Evolutionary conservation across 2,113 vertebrate genomes (phyloP), one percentile per base, ranked within the genome.

Genomic region (Dasyornis broadbenti): DNA sequence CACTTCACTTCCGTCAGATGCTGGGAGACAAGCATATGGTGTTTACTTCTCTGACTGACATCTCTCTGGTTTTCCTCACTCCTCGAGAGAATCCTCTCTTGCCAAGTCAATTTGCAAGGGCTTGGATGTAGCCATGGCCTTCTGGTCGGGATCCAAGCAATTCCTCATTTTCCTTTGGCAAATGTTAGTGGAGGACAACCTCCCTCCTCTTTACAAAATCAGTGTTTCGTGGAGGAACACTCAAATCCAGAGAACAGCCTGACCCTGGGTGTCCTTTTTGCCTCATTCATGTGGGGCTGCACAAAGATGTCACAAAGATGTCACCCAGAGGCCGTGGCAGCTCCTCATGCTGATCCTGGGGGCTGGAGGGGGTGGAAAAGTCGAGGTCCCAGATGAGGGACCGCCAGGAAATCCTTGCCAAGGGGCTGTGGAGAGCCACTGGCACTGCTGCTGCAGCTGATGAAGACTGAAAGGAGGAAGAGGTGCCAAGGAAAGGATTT

Each of bases 21-120:
- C 96, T 95, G 90, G 16, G 89, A 97, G 91, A 97, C 96, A 95
- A 97, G 94, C 96, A 96, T 95, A 96, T 95, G 96, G 95, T 95
- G 94, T 96, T 97, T 97, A 96, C 96, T 96, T 95, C 84, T 44
- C 69, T 92, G 89, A 97, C 93, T 95, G 96, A 96, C 90, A 95
- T 86, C 57, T 88, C 66, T 49, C 86, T 96, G 92, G 89, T 95
- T 97, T 92, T 86, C 91, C 94, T 89, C 70, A 44, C 92, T 97
- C 81, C 95, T 95, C 93, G 3, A 94, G 95, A 97, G 95, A 86
- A 86, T 92, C 97, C 92, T 56, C 31, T 82, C 85, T 83, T 97
- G 97, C 97, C 97, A 98, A 97, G 93, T 92, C 97, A 97, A 97
- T 98, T 97, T 98, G 95, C 97, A 97, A 94, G 83, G 95, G 68